phyloP scores from a whole-genome alignment of 2,113 vertebrate species.

The Pachypanchax playfairii region DNA sequence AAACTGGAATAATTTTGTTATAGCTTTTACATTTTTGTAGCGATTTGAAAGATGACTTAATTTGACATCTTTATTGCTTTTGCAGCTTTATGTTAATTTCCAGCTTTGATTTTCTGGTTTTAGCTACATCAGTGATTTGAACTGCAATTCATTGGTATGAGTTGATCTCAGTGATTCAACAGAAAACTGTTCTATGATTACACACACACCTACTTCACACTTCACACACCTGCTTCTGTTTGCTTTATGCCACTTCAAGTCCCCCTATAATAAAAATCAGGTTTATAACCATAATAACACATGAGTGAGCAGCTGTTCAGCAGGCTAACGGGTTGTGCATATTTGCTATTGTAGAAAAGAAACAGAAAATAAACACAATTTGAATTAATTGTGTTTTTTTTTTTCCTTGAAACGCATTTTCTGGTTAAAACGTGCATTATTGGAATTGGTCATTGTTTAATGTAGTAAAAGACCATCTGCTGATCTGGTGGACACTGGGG shows the following conservation, averaged over 20 bases:
- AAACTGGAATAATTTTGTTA: no score
- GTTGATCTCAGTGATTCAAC: background rate
- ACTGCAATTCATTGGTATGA: no score
- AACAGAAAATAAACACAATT: background rate
- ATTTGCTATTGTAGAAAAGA: background rate
- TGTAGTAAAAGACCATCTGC: background rate
- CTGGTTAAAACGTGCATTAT: no score
- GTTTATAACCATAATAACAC: background rate
- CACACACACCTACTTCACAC: no score
- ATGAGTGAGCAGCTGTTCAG: background rate
- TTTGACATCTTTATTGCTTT: background rate
- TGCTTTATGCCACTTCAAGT: no score
- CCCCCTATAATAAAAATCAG: background rate
- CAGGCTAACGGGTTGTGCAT: background rate
- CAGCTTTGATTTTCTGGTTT: background rate
- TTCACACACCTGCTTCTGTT: background rate
- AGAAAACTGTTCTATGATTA: no score
- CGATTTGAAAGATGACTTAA: conserved; percentile 3
- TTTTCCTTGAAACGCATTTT: no score
- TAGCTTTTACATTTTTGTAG: background rate
- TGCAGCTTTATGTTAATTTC: background rate
- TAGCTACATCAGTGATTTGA: background rate
- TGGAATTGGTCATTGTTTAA: background rate
- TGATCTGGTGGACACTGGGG: background rate
- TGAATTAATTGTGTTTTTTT: background rate